phyloP scores from a whole-genome alignment of 2,797 vertebrate species.

The Sibirionetta formosa region DNA sequence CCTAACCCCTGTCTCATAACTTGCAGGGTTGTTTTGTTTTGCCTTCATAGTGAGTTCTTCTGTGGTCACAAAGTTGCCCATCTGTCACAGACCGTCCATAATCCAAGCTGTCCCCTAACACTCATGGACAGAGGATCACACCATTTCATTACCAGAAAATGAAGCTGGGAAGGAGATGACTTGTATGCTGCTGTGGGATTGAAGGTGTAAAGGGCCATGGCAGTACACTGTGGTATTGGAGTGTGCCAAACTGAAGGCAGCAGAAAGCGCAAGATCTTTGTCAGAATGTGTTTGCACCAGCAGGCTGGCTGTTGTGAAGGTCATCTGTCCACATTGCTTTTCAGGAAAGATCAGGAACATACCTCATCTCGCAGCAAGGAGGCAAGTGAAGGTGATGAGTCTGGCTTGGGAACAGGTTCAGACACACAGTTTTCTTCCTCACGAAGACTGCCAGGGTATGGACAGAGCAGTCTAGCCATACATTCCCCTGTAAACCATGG shows the following conservation, averaged over 20 bases:
- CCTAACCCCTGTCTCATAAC: neutral
- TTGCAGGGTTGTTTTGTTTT: neutral
- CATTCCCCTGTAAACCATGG: neutral
- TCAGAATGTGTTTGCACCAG: neutral
- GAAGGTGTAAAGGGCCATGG: neutral
- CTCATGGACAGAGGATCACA: neutral
- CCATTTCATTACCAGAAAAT: neutral
- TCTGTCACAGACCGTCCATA: neutral
- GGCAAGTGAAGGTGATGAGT: neutral
- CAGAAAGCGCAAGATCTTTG: neutral
- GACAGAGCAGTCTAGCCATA: neutral
- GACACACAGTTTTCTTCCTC: neutral
- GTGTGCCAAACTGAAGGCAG: neutral
- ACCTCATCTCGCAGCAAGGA: neutral
- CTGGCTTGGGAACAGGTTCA: neutral
- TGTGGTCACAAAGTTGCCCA: neutral
- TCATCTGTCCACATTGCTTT: neutral
- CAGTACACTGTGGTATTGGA: neutral
- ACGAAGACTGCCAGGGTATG: neutral
- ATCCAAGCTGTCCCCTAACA: neutral
- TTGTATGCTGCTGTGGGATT: neutral
- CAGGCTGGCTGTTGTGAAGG: neutral
- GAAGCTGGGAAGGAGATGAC: fast-evolving
- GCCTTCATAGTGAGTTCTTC: neutral
- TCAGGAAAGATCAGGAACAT: neutral